Evolutionary conservation across 2,113 vertebrate species (phyloP).

Genomic region (Butorides virescens): DNA sequence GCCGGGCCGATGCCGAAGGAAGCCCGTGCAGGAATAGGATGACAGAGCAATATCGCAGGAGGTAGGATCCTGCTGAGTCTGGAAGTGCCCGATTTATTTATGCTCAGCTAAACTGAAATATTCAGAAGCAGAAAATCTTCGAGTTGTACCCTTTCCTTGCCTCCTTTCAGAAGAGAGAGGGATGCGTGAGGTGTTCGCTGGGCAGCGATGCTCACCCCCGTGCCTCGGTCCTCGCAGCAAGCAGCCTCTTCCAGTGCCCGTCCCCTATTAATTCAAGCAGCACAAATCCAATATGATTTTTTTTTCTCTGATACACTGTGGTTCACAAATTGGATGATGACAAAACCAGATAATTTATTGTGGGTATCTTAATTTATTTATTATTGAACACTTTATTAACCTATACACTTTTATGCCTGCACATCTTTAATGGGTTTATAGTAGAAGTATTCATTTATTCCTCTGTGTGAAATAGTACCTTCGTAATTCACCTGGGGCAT

Average conservation of each 20-base stretch:
- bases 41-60: conserved; percentile 58
- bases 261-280: conserved; percentile 20
- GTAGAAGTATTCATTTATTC: conserved; percentile 60
- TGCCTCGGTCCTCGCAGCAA: background rate
- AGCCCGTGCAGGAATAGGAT: conserved; percentile 33
- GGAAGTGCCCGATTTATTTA: conserved; percentile 44
- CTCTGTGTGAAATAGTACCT: conserved; percentile 27
- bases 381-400: conserved; percentile 68
- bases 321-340: conserved; percentile 55
- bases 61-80: conserved; percentile 55
- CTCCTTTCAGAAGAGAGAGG: background rate
- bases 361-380: conserved; percentile 70
- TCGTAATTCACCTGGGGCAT: conserved; percentile 63
- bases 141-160: fast-evolving
- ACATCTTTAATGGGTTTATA: conserved; percentile 62
- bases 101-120: conserved; percentile 33
- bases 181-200: background rate
- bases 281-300: conserved; percentile 26
- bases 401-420: conserved; percentile 46
- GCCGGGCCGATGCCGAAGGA: background rate
- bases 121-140: conserved; percentile 18
- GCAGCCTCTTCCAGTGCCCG: background rate
- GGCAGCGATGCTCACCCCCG: background rate
- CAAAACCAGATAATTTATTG: conserved; percentile 66
- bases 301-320: background rate